These are phyloP conservation scores for Eubasilissa splendida DNA, from an alignment of 2,888 invertebrate genomes.

Conservation along the genomic window DNA sequence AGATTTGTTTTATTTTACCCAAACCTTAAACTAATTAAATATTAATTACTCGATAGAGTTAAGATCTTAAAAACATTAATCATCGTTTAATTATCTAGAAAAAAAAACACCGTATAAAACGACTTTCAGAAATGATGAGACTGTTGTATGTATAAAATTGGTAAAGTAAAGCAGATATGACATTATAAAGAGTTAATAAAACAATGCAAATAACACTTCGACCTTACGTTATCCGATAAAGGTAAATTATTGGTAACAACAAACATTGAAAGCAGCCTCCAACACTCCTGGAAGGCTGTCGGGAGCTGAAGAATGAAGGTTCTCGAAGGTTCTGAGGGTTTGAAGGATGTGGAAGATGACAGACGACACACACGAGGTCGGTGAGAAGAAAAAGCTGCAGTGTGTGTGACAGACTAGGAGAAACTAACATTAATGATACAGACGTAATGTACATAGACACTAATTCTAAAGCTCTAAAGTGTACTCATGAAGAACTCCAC, in stretches of 20 bases:
- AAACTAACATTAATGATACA: conserved; percentile 50
- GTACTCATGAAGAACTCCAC: not conserved
- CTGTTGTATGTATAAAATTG: too few relatives aligned
- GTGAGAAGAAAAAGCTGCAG: conserved; percentile 56
- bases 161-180: not conserved
- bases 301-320: conserved; percentile 40
- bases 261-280: conserved; percentile 41
- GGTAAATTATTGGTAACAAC: not conserved
- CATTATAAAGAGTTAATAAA: conserved; percentile 14
- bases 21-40: too few relatives aligned
- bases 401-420: conserved; percentile 44
- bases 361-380: conserved; percentile 41
- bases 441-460: not conserved
- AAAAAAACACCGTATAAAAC: too few relatives aligned
- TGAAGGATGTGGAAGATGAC: not conserved
- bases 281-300: conserved; percentile 9
- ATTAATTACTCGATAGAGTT: too few relatives aligned
- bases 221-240: not conserved
- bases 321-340: conserved; percentile 27
- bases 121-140: too few relatives aligned
- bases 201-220: not conserved
- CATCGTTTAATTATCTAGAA: too few relatives aligned
- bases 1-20: too few relatives aligned
- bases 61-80: too few relatives aligned
- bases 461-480: conserved; percentile 28